phyloP scores from a whole-genome alignment of 2,888 invertebrate species.

The Elegia similella region DNA sequence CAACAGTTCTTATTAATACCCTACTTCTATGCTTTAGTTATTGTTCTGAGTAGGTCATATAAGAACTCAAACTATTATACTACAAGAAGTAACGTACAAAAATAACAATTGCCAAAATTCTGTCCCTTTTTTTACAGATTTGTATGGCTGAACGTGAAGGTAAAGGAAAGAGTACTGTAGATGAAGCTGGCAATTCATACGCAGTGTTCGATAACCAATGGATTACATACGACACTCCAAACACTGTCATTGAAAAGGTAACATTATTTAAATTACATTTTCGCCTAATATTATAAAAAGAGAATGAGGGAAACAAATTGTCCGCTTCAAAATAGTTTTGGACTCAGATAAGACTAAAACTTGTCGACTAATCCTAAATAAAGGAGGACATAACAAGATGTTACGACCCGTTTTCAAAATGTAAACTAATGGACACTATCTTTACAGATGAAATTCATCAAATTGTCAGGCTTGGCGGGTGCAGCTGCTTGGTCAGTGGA shows the following conservation, averaged over 20 bases:
- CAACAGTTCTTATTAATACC: no score
- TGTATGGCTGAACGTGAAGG: constrained; percentile 81
- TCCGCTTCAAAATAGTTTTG: no score
- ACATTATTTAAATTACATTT: not conserved
- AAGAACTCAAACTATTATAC: no score
- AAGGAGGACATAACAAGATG: no score
- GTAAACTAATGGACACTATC: not conserved
- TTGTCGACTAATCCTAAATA: no score
- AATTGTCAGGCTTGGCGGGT: constrained; percentile 84
- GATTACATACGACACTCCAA: constrained; percentile 89
- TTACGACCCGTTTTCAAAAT: not conserved
- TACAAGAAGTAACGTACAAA: no score
- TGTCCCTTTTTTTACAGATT: constrained; percentile 72
- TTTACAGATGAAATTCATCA: constrained; percentile 83
- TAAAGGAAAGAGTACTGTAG: constrained; percentile 77
- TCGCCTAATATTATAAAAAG: not conserved
- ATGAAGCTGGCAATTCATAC: constrained; percentile 85
- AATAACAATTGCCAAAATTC: no score
- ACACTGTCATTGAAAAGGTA: constrained; percentile 85
- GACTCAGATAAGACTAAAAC: no score
- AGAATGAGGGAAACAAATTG: no score
- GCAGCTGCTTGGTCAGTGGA: constrained; percentile 87
- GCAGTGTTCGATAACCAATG: constrained; percentile 88
- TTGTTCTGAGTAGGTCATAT: no score
- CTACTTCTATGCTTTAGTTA: no score